Base-by-base conservation (phyloP, 1,140 invertebrate species). In the Bombus picipes region DNA sequence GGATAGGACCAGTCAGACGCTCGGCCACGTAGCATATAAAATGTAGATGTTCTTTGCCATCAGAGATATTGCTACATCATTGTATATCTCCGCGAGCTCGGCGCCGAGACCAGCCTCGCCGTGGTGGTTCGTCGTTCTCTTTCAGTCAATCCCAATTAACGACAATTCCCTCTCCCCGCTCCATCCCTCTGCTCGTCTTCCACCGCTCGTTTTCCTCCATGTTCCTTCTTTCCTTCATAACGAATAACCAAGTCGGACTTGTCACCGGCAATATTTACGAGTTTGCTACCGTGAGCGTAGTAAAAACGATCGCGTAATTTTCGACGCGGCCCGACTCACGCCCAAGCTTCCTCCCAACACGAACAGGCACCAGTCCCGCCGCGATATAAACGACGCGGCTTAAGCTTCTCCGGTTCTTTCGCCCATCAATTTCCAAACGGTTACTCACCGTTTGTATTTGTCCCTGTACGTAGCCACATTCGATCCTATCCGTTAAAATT, bases 21-120 rank as follows among this genome's bases (percentile, higher is more conserved):
- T 85, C 79, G 78, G 59, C 78, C 84, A 85, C 71, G 84, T 74
- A 85, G 73, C 83, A 66, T 81, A 89, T 88, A 92, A 91, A 91
- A 85, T 86, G 78, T 91, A 87, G 83, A 91, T 87, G 74, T 75
- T 87, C 76, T 41, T 47, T 78, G 77, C 83, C 81, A 88, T 91
- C 90, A 90, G 79, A 83, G 85, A 88, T 89, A 92, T 89, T 90
- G 90, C 84, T 86, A 82, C 78, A 70, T 87, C 77, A 89, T 87
- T 84, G 76, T 89, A 85, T 68, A 83, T 84, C 53, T 65, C 32
- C 72, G 57, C 65, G 73, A 25, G 68, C 78, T 66, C 41, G 77
- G 25, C 65, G 75, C 62, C 57, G 70, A 37, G 25, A 28, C 62
- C 15, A 25, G 39, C 6, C 9, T 37, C 47, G n/a, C 32, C n/a